A percentile compares a stretch with the other conserved stretches of the same genome.
Conservation (phyloP, 2,113 vertebrate genomes). For the Amphiprion percula region DNA sequence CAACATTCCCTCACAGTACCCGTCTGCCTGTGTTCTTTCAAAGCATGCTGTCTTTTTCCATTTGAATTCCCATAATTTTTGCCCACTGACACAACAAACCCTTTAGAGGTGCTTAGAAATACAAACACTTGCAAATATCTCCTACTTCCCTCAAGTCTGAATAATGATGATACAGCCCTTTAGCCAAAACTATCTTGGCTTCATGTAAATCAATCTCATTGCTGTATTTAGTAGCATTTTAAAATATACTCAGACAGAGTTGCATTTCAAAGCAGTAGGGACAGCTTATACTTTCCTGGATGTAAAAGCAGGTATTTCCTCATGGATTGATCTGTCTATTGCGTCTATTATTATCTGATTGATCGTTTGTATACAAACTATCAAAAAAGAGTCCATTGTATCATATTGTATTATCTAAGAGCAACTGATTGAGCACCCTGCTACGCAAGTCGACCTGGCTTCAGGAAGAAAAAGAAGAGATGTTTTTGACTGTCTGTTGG, state of each 20-base stretch:
- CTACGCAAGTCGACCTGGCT: too few species aligned
- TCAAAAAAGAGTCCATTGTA: too few species aligned
- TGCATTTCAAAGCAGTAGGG: not conserved
- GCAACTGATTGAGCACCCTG: too few species aligned
- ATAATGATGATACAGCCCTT: not conserved
- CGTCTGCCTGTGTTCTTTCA: not conserved
- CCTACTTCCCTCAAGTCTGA: not conserved
- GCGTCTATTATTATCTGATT: too few species aligned
- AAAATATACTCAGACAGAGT: not conserved
- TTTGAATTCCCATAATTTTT: not conserved
- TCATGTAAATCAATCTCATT: not conserved
- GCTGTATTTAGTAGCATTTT: not conserved
- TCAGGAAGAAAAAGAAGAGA: too few species aligned
- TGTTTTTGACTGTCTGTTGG: not conserved
- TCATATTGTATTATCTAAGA: too few species aligned
- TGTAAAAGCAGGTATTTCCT: too few species aligned
- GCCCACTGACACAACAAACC: not conserved
- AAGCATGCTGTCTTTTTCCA: not conserved
- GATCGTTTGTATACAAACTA: too few species aligned
- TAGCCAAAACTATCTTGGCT: not conserved
- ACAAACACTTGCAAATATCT: constrained; percentile 12
- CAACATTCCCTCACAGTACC: not conserved
- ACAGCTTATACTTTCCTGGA: not conserved
- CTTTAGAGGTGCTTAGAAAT: not conserved
- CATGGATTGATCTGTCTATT: too few species aligned